Evolutionary conservation across 2,113 vertebrate genomes (phyloP), one percentile per base, ranked within the genome.

Genomic region (Nothocercus nigrocapillus): DNA sequence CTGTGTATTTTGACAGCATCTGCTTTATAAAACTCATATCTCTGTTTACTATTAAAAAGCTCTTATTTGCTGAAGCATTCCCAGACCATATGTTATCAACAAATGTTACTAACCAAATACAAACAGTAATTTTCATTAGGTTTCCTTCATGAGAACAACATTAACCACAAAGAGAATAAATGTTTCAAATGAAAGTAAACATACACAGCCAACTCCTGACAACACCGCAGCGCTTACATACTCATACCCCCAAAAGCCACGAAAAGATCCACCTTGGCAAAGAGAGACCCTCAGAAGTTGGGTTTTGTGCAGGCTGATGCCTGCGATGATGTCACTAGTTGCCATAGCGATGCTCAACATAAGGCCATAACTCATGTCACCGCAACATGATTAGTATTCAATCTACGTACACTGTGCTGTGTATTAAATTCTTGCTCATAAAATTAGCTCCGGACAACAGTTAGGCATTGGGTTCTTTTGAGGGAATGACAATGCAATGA

Each of bases 31-130:
- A 97, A 95, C 83, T 94, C 97, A 34, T 96, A 96, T 97, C 97
- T 98, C 97, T 98, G 97, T 98, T 98, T 98, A 98, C 98, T 98
- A 97, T 98, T 98, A 98, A 98, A 98, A 98, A 97, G 92, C 94
- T 97, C 97, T 97, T 98, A 98, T 98, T 98, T 98, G 98, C 96
- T 68, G 97, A 98, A 98, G 97, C 96, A 96, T 98, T 97, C 95
- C 96, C 96, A 97, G 97, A 98, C 98, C 98, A 98, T 98, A 98
- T 98, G 98, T 95, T 98, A 97, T 97, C 97, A 97, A 97, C 98
- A 98, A 98, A 98, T 98, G 97, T 98, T 98, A 96, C 97, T 97
- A 98, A 97, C 97, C 97, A 97, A 98, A 98, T 98, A 98, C 97
- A 97, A 98, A 98, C 96, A 98, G 97, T 97, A 95, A 98, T 98